Evolutionary conservation across 2,888 invertebrate genomes (phyloP).

Genomic region (Eurois occulta): DNA sequence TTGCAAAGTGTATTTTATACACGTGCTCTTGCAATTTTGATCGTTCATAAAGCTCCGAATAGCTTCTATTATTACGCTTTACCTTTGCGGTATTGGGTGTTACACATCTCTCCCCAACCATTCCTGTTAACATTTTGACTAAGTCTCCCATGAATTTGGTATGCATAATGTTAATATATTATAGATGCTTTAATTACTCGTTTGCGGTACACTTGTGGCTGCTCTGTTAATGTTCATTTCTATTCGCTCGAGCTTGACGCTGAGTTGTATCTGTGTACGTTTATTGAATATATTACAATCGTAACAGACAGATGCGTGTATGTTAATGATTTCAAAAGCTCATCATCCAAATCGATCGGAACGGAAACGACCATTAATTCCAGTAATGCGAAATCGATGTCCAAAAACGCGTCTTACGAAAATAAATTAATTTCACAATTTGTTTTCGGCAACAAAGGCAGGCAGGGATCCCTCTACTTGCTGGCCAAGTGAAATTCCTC

Average conservation of each 20-base stretch:
- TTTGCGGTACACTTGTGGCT: constrained; percentile 85
- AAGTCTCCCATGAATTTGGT: constrained; percentile 86
- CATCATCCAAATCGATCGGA: constrained; percentile 64
- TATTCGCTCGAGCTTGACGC: constrained; percentile 65
- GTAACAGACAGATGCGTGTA: constrained; percentile 59
- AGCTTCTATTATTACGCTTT: constrained; percentile 88
- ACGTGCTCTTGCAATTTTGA: constrained; percentile 90
- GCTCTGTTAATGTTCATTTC: constrained; percentile 78
- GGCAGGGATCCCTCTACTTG: constrained; percentile 78
- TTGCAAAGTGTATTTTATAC: constrained; percentile 91
- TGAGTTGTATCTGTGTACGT: constrained; percentile 34
- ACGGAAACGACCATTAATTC: constrained; percentile 74
- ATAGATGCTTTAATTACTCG: constrained; percentile 89
- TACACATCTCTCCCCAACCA: constrained; percentile 84
- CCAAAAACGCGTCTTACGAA: constrained; percentile 74
- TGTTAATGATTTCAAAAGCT: constrained; percentile 60
- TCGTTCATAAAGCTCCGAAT: constrained; percentile 89
- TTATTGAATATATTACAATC: constrained; percentile 41
- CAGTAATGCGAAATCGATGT: constrained; percentile 81
- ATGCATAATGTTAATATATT: constrained; percentile 88
- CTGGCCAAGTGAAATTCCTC: constrained; percentile 86
- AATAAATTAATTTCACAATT: constrained; percentile 84
- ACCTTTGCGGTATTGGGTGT: constrained; percentile 89
- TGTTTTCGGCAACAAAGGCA: constrained; percentile 81
- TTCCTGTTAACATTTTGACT: constrained; percentile 83